Evolutionary conservation across 2,113 vertebrate genomes (phyloP).

Genomic region (Pterophyllum scalare): DNA sequence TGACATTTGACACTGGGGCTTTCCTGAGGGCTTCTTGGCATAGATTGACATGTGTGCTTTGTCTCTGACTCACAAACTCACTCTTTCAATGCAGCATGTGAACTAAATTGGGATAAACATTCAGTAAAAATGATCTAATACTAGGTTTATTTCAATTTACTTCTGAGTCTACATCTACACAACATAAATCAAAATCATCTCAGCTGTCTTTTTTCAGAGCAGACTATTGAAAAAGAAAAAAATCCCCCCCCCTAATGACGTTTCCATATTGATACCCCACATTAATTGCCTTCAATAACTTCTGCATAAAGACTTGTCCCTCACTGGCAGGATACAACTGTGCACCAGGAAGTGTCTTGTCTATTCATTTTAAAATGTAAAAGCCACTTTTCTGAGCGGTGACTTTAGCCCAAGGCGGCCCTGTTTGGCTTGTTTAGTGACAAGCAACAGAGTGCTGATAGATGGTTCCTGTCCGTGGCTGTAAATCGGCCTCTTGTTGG

Average conservation of each 20-base stretch:
- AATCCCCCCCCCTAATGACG: not conserved
- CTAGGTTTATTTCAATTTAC: not conserved
- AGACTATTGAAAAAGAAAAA: not conserved
- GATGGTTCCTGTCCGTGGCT: conserved; percentile 71
- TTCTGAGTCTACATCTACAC: too few relatives aligned
- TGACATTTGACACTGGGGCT: not conserved
- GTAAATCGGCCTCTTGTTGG: conserved; percentile 79
- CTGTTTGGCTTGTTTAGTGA: conserved; percentile 49
- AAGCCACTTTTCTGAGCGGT: conserved; percentile 34
- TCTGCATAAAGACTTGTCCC: not conserved
- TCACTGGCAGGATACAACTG: not conserved
- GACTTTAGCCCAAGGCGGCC: conserved; percentile 50
- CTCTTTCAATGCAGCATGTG: not conserved
- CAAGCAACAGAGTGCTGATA: conserved; percentile 73
- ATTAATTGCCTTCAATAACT: conserved; percentile 5
- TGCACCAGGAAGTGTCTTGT: conserved; percentile 17
- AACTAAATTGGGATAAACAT: not conserved
- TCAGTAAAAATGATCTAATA: not conserved
- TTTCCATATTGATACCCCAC: not conserved
- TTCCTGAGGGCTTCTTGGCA: not conserved
- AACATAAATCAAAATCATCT: not conserved
- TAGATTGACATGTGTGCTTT: not conserved
- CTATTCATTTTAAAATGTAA: conserved; percentile 45
- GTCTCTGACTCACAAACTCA: not conserved
- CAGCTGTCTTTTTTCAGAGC: too few relatives aligned